Percentiles rank a stretch among this genome's conserved stretches.
These are phyloP conservation scores for Oryzias sinensis DNA, from an alignment of 2,797 vertebrate genomes.

Conservation along the genomic window DNA sequence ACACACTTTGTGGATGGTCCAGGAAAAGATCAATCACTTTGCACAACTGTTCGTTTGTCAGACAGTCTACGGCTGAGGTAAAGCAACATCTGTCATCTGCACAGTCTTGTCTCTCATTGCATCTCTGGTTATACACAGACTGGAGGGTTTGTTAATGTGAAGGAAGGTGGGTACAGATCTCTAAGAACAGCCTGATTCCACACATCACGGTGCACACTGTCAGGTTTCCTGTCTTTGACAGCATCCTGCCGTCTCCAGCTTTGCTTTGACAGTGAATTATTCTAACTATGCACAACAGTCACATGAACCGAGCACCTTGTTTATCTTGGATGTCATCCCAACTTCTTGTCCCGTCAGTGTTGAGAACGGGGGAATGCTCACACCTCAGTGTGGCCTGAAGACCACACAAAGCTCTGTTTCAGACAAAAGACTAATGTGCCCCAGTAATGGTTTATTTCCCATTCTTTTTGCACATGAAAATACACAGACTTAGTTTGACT, in stretches of 20 bases:
- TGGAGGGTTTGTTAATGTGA: constrained; percentile 52
- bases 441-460: constrained; percentile 20
- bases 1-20: constrained; percentile 18
- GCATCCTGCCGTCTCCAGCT: constrained; percentile 35
- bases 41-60: constrained; percentile 55
- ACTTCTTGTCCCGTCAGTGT: constrained; percentile 41
- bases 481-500: constrained; percentile 22
- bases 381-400: constrained; percentile 19
- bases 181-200: constrained; percentile 39
- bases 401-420: constrained; percentile 44
- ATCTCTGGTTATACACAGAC: constrained; percentile 46
- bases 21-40: constrained; percentile 42
- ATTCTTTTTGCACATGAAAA: constrained; percentile 15
- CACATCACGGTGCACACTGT: constrained; percentile 34
- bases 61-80: constrained; percentile 47
- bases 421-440: constrained; percentile 22
- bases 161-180: constrained; percentile 11
- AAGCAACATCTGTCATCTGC: constrained; percentile 59
- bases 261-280: constrained; percentile 44
- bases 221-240: constrained; percentile 43
- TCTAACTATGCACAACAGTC: constrained; percentile 51
- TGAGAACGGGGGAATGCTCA: constrained; percentile 11
- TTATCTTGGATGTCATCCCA: constrained; percentile 52
- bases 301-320: constrained; percentile 42
- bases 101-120: constrained; percentile 35